A percentile compares a stretch with the other conserved stretches of the same genome.
Conservation (phyloP, 2,888 invertebrate genomes). For the Aphodius sticticus region DNA sequence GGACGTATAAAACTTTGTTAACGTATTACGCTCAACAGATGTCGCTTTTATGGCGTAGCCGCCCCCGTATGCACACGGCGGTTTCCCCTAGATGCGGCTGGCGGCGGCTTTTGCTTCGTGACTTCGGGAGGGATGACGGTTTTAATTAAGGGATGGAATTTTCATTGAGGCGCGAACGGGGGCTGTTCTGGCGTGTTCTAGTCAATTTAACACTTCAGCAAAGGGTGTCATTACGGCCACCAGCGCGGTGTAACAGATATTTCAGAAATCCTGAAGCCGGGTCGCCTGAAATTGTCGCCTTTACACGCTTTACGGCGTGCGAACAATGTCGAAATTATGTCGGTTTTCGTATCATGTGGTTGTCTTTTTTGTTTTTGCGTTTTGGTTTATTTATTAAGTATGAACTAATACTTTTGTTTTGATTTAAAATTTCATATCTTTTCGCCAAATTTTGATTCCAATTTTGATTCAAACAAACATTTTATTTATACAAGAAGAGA, state of each 20-base stretch:
- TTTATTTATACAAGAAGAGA: no score
- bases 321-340: neutral
- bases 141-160: slow-evolving; percentile 4
- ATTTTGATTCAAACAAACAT: no score
- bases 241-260: neutral
- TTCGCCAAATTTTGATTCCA: no score
- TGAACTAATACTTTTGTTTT: no score
- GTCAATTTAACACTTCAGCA: slow-evolving; percentile 4
- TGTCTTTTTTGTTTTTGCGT: no score
- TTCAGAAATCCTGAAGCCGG: neutral
- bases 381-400: no score
- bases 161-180: neutral
- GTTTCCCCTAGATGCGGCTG: neutral
- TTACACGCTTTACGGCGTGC: neutral
- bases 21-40: neutral
- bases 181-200: neutral
- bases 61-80: neutral
- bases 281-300: neutral
- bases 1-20: neutral
- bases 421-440: no score
- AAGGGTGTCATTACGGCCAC: neutral
- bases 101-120: neutral
- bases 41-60: neutral
- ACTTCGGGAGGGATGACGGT: neutral
- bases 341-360: no score